These are phyloP conservation scores for Drosophila incognita DNA, from an alignment of 2,888 invertebrate genomes.

Conservation along the genomic window DNA sequence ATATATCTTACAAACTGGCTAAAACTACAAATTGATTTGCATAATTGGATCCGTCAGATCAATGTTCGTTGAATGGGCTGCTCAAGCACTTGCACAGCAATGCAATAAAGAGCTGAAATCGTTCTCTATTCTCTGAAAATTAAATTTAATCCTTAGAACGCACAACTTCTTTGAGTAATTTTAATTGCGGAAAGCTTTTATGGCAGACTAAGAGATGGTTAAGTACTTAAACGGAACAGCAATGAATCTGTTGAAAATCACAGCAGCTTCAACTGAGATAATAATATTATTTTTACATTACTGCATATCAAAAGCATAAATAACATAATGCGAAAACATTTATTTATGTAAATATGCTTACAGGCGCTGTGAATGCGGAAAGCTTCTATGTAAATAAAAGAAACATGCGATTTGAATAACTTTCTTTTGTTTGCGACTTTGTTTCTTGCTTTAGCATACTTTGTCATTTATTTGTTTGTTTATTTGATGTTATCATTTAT, in stretches of 20 bases:
- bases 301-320: neutral
- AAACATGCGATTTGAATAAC: neutral
- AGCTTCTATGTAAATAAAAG: neutral
- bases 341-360: neutral
- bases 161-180: neutral
- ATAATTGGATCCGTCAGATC: slow-evolving; percentile 38
- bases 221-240: neutral
- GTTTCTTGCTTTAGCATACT: neutral
- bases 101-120: neutral
- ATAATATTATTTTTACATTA: neutral
- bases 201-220: neutral
- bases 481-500: neutral
- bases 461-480: neutral
- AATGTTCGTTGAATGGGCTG: slow-evolving; percentile 10
- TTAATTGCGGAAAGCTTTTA: neutral
- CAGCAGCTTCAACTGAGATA: neutral
- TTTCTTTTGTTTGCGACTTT: neutral
- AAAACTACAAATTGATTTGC: slow-evolving; percentile 35
- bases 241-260: neutral
- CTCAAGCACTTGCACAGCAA: neutral
- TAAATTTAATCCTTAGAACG: neutral
- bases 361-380: neutral
- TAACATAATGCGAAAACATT: neutral
- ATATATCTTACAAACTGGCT: slow-evolving; percentile 2
- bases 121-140: neutral